These are phyloP conservation scores for Chalcosyrphus nemorum DNA, from an alignment of 2,888 invertebrate genomes.

Conservation along the genomic window DNA sequence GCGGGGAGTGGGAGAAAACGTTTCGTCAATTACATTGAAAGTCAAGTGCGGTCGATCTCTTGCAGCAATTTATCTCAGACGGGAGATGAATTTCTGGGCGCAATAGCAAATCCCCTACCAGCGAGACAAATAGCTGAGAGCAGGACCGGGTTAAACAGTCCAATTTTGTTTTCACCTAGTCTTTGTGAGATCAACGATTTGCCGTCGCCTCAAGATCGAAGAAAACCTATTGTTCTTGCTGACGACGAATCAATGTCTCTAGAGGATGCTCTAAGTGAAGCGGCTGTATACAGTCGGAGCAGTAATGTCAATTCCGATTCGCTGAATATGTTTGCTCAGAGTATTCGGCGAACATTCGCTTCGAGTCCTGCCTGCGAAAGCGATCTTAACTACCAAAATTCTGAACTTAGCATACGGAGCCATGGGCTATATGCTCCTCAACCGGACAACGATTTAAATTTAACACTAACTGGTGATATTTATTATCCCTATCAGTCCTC, in stretches of 20 bases:
- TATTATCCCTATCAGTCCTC: slow-evolving; percentile 81
- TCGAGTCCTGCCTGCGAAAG: slow-evolving; percentile 84
- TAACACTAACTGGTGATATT: slow-evolving; percentile 82
- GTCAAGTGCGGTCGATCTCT: slow-evolving; percentile 75
- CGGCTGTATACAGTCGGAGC: slow-evolving; percentile 41
- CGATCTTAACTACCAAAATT: slow-evolving; percentile 86
- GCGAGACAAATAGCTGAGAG: slow-evolving; percentile 39
- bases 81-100: slow-evolving; percentile 43
- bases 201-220: slow-evolving; percentile 73
- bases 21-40: slow-evolving; percentile 70
- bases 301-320: slow-evolving; percentile 72
- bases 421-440: slow-evolving; percentile 86
- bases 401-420: slow-evolving; percentile 86
- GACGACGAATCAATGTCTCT: slow-evolving; percentile 63
- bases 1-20: slow-evolving; percentile 42
- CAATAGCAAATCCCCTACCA: slow-evolving; percentile 23
- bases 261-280: slow-evolving; percentile 54
- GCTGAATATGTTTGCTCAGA: slow-evolving; percentile 73
- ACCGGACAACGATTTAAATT: slow-evolving; percentile 83
- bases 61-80: slow-evolving; percentile 73
- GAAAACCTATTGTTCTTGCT: slow-evolving; percentile 66
- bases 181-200: slow-evolving; percentile 76
- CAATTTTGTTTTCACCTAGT: slow-evolving; percentile 76
- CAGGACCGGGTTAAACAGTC: slow-evolving; percentile 67
- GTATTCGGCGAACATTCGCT: slow-evolving; percentile 74